Base-by-base conservation (phyloP, 2,113 vertebrate species). In the Dissostichus mawsoni region DNA sequence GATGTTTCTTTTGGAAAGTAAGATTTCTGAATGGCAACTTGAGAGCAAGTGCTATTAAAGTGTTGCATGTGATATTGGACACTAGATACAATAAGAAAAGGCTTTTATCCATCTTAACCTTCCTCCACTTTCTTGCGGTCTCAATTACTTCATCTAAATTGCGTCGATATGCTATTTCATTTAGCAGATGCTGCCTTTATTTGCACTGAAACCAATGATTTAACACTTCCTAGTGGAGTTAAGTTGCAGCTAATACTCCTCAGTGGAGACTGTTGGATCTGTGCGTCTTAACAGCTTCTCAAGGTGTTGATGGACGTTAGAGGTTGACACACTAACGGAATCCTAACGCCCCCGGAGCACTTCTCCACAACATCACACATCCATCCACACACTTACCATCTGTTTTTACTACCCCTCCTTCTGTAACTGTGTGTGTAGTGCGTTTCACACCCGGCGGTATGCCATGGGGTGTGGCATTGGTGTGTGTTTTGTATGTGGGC, bases 341-440 rank as follows among this genome's bases (percentile, higher is more conserved):
- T 90, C 86, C 67, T 57, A 33, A 80, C 66, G 29, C 86, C 45
- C 86, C 80, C 51, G 62, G 9, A 76, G 68, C 64, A 36, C 53
- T 53, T 78, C 76, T 84, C 23, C 59, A 68, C 76, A 81, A 62
- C 58, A 74, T 64, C 69, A 74, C 74, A 73, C 76, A 8, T 61
- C 29, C 66, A 7, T 86, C 76, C 89, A 88, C 84, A 87, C 84
- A 70, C 80, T 55, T 74, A 50, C 86, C 90, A 90, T 92, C 90
- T 90, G 87, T 69, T 69, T 85, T 74, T 59, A 58, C 70, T 14
- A 6, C 52, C 41, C 66, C 20, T 48, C 74, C 57, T 64, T 69
- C 59, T 48, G 18, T 50, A 50, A 36, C 23, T 79, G 20, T 78
- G 41, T 66, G 56, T 80, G 50, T 65, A 14, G 61, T 56, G 44